Conservation (phyloP, 2,888 invertebrate species). For the Pristionchus exspectatus region DNA sequence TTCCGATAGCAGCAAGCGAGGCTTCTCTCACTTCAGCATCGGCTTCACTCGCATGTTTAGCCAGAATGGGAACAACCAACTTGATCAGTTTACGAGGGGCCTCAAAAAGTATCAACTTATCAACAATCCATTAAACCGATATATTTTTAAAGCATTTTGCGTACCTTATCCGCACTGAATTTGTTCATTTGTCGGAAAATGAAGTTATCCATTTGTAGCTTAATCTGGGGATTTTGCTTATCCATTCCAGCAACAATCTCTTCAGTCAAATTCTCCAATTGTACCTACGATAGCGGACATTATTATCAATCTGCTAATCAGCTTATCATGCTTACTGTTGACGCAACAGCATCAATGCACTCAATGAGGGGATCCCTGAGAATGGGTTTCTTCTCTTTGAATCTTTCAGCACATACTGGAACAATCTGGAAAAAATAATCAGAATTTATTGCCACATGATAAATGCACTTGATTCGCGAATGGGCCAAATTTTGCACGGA, state of each 20-base stretch:
- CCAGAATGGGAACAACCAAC: conserved; percentile 74
- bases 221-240: conserved; percentile 81
- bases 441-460: not conserved
- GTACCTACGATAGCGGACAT: not conserved
- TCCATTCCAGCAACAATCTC: conserved; percentile 89
- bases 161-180: conserved; percentile 58
- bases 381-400: conserved; percentile 95
- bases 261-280: conserved; percentile 82
- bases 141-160: too few relatives aligned
- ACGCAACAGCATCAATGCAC: conserved; percentile 91
- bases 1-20: conserved; percentile 93
- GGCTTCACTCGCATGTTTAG: conserved; percentile 66
- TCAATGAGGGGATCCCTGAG: conserved; percentile 91
- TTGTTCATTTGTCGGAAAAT: conserved; percentile 64
- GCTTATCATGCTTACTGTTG: conserved; percentile 82
- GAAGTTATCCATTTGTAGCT: conserved; percentile 79
- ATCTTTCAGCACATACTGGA: conserved; percentile 90
- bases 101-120: not conserved
- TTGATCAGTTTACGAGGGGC: conserved; percentile 80
- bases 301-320: not conserved
- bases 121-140: too few relatives aligned
- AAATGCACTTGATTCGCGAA: conserved; percentile 58
- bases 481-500: conserved; percentile 89
- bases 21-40: conserved; percentile 85
- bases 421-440: conserved; percentile 70